Evolutionary conservation across 2,888 invertebrate species (phyloP), one percentile per base, ranked within the genome.

Genomic region (Galerucella nymphaeae): DNA sequence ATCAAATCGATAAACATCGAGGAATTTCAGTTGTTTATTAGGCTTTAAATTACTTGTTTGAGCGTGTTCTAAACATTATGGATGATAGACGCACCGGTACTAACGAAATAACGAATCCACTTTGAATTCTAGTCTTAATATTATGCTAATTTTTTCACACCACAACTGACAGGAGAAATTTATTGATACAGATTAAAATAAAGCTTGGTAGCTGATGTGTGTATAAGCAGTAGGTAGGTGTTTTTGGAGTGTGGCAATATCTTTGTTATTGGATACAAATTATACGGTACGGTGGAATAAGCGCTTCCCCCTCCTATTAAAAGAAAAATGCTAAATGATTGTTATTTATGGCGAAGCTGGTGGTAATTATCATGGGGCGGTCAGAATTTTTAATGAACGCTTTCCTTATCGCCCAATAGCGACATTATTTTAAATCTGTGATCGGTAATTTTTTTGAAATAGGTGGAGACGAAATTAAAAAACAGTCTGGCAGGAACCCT

Each of bases 101-200:
- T 53, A 16, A 53, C 10, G n/a, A 16, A 16, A 9, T 53, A 16
- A 53, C 10, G n/a, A 16, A 10, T 0, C 16, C 16, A 10, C 53
- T 53, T 53, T 18, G 53, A 53, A 53, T 53, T 18, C 53, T 53
- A 53, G 53, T 53, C 10, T 53, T 10, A 53, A 53, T 53, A 53
- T 53, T 53, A 53, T 18, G 53, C 11, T 53, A 53, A 50, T 53
- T 53, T 18, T 18, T 16, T 18, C 16, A 53, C 53, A 45, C 45
- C 11, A 45, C 11, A 45, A 45, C 45, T 5, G 14, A 14, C 45
- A 13, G 30, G 45, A 45, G 45, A 45, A 45, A 45, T 45, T 45
- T 45, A 45, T 45, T 14, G 14, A 3, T 45, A 45, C 14, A 11
- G 14, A 45, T 45, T 45, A 45, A 45, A 45, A 45, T 45, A 45